Base-by-base conservation (phyloP, 2,113 vertebrate species). In the Lepisosteus oculatus region DNA sequence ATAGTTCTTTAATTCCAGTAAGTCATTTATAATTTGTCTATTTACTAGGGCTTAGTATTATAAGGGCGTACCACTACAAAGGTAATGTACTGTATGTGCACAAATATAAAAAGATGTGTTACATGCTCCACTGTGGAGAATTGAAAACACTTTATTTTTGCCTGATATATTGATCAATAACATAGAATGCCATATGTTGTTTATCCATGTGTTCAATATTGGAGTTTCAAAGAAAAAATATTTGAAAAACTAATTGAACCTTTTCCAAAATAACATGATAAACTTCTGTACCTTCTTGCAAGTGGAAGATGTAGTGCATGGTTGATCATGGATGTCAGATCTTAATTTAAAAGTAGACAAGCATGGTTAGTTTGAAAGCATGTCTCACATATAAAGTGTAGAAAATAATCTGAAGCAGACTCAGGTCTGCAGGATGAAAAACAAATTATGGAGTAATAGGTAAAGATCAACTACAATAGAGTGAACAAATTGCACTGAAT, bases 281-380 rank as follows among this genome's bases (percentile, higher is more conserved):
- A 69, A n/a, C 68, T 68, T 63, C 59, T 7, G 41, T 8, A 29
- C 8, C 9, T 72, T 15, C 57, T 68, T 45, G 44, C 43, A 67
- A 17, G 17, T 45, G 17, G 17, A 69, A 5, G 54, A 67, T 11
- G 12, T 51, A 72, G 55, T 51, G 41, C 56, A 43, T 57, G 7
- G 45, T 55, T 63, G 64, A 71, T 56, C 57, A 41, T 14, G 12
- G 41, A 65, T 72, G 65, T 72, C 69, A 76, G 74, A 55, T 72
- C 69, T 68, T 72, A n/a, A 75, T 75, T 75, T 62, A 42, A 76
- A 76, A 72, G 65, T 65, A 42, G 65, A 63, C 62, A 12, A 67
- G 59, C 43, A 61, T 42, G 13, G 42, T 68, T 62, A 17, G 42
- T 65, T 75, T 68, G 59, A 68, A 73, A 62, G 65, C 56, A 68